phyloP scores from a whole-genome alignment of 2,797 vertebrate species.

The Sphenopsis melanotis region DNA sequence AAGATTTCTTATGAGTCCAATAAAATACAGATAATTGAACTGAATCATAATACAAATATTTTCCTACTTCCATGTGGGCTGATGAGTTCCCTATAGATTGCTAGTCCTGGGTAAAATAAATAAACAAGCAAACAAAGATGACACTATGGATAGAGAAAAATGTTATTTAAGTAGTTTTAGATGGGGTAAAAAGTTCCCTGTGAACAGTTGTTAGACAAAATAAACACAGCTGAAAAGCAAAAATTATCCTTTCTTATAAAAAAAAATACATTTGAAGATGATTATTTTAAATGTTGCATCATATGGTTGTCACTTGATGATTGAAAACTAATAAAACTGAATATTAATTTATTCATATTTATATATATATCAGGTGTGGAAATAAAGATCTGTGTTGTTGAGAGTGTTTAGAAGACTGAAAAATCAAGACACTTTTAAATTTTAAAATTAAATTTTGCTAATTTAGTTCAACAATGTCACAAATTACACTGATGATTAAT shows the following conservation, averaged over 20 bases:
- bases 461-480: background rate
- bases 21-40: background rate
- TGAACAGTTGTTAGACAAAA: background rate
- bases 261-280: background rate
- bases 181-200: background rate
- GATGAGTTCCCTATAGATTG: background rate
- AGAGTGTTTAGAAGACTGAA: background rate
- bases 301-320: background rate
- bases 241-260: background rate
- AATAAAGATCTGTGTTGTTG: accelerated
- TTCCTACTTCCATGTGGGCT: background rate
- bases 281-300: background rate
- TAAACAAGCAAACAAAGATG: accelerated
- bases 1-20: background rate
- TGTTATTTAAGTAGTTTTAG: background rate
- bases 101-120: background rate
- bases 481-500: background rate
- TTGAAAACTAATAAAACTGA: background rate
- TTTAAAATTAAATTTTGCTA: background rate
- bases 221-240: background rate
- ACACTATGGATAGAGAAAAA: background rate
- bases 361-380: background rate
- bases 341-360: background rate
- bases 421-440: background rate
- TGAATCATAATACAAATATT: background rate